These are phyloP conservation scores for Andricus curvator DNA, from an alignment of 2,888 invertebrate genomes.

Conservation along the genomic window DNA sequence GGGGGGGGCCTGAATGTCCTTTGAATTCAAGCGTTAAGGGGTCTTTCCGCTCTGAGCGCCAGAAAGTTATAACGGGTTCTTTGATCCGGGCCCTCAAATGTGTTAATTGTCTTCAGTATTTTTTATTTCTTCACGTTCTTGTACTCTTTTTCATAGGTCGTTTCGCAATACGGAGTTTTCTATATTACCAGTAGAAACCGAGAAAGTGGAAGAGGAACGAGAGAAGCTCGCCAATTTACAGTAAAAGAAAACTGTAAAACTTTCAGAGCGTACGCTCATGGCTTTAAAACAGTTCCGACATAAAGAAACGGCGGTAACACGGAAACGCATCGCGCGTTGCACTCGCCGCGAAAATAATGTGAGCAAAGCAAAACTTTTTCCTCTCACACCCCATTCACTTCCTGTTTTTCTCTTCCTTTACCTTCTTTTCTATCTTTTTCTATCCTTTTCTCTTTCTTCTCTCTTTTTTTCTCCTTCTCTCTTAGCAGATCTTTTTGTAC, in stretches of 20 bases:
- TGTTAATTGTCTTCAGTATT: slow-evolving; percentile 14
- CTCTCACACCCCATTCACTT: slow-evolving; percentile 36
- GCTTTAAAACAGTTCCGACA: slow-evolving; percentile 50
- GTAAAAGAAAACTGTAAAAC: slow-evolving; percentile 64
- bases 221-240: slow-evolving; percentile 63
- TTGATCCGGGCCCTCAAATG: background rate
- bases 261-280: slow-evolving; percentile 33
- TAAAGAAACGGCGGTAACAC: slow-evolving; percentile 56
- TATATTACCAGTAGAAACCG: slow-evolving; percentile 13
- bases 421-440: slow-evolving; percentile 2
- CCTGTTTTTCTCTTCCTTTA: slow-evolving; percentile 5
- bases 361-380: slow-evolving; percentile 60
- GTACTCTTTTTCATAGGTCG: slow-evolving; percentile 21
- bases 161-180: slow-evolving; percentile 6
- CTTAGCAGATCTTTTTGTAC: background rate
- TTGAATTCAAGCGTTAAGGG: too few species aligned
- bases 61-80: too few species aligned
- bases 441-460: background rate
- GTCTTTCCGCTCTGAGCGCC: too few species aligned
- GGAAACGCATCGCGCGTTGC: slow-evolving; percentile 51
- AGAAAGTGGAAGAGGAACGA: slow-evolving; percentile 39
- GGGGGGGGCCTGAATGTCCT: too few species aligned
- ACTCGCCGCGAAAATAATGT: slow-evolving; percentile 57
- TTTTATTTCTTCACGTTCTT: slow-evolving; percentile 11
- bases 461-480: slow-evolving; percentile 6